Base-by-base conservation (phyloP, 2,113 vertebrate species). In the Microcebus jonahi region DNA sequence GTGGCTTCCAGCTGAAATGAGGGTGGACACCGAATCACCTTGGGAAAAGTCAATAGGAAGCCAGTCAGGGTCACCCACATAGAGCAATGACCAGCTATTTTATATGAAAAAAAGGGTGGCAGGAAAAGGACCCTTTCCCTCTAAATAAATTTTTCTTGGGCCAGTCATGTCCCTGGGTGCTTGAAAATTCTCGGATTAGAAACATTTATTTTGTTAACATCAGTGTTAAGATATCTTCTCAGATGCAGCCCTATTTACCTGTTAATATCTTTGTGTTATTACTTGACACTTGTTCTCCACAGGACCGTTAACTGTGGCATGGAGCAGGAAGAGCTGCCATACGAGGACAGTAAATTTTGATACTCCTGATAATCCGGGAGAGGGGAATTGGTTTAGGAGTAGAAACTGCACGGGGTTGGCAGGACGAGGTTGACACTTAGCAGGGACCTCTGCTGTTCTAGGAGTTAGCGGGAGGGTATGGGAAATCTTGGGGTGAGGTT, bases 121-220 rank as follows among this genome's bases (percentile, higher is more conserved):
- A 45, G 5, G 50, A 86, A 84, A 84, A 75, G 6, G 15, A 84
- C 45, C 31, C 12, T 88, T 87, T 34, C 14, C 4, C 17, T 39
- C 23, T 10, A 85, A 73, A 71, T 65, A 77, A 75, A 48, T 20
- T 81, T 89, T 94, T 42, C 23, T 59, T 57, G n/a, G 25, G 20
- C 13, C 18, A 61, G 0, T 84, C 31, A 10, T 82, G 34, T 79
- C n/a, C 73, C n/a, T 79, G 48, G n/a, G 6, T 84, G n/a, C 36
- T 90, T 71, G 53, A 89, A 93, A 89, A 87, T 91, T 53, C 55
- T 48, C 11, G 2, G 25, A 76, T 77, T 81, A 87, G 82, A 95
- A 91, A 42, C 8, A 39, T 71, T 55, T 70, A 31, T 92, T 96
- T 68, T 61, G n/a, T 75, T 93, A 75, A 65, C 65, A 45, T 71